phyloP scores from a whole-genome alignment of 2,797 vertebrate genomes.

The Sphenopsis melanotis region DNA sequence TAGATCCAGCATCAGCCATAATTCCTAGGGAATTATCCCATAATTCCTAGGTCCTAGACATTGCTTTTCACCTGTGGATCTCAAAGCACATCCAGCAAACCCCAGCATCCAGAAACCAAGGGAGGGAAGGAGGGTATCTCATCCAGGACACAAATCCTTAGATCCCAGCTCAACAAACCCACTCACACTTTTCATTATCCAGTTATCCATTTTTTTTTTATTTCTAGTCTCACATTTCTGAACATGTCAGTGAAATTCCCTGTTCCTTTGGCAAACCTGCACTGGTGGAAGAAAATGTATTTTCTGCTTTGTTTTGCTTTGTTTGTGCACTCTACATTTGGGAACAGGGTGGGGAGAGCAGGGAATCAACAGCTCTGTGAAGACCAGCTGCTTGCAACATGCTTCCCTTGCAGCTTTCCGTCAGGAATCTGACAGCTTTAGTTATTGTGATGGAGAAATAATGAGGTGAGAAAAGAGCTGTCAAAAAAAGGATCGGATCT shows the following conservation, averaged over 20 bases:
- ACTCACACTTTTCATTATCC: neutral
- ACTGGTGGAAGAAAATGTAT: neutral
- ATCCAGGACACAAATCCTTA: neutral
- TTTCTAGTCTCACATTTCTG: neutral
- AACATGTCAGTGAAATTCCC: neutral
- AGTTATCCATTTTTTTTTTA: neutral
- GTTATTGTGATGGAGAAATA: conserved; percentile 54
- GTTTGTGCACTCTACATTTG: neutral
- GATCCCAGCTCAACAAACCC: neutral
- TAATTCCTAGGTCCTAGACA: neutral
- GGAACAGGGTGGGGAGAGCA: neutral
- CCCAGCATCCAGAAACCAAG: neutral
- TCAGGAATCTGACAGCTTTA: conserved; percentile 48
- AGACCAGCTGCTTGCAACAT: conserved; percentile 29
- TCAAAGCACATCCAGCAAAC: neutral
- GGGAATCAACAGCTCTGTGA: neutral
- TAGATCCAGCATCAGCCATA: neutral
- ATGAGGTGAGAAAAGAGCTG: conserved; percentile 50
- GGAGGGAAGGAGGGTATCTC: fast-evolving
- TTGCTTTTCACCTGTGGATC: neutral
- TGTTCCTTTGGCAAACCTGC: neutral
- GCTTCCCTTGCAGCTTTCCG: neutral
- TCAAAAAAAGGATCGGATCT: neutral
- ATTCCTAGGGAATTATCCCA: neutral
- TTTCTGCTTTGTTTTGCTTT: neutral